Conservation (phyloP, 2,113 vertebrate species). For the Cololabis saira region DNA sequence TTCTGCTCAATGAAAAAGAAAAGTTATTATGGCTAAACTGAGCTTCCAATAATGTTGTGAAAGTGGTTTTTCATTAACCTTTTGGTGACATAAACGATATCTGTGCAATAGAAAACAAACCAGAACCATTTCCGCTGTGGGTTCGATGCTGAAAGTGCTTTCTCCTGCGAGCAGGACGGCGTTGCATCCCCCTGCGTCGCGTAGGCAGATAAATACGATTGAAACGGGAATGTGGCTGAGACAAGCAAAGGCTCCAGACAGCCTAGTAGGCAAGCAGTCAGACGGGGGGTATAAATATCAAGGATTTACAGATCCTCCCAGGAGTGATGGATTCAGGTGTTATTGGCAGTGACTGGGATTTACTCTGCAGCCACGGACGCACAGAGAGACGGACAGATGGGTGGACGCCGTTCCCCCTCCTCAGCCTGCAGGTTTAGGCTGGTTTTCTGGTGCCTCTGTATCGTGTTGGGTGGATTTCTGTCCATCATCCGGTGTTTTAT, state of each 20-base stretch:
- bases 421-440: background rate
- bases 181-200: background rate
- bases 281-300: slow-evolving; percentile 47
- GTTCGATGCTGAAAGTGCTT: background rate
- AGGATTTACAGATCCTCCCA: slow-evolving; percentile 42
- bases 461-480: background rate
- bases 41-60: too few relatives aligned
- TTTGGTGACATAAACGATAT: too few relatives aligned
- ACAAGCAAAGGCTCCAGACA: slow-evolving; percentile 15
- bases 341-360: slow-evolving; percentile 35
- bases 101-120: too few relatives aligned
- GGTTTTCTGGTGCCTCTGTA: background rate
- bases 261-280: slow-evolving; percentile 21
- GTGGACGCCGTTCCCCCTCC: background rate
- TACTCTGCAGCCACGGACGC: slow-evolving; percentile 6
- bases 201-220: slow-evolving; percentile 9
- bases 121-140: background rate
- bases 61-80: too few relatives aligned
- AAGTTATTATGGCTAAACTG: too few relatives aligned
- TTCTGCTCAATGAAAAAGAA: background rate
- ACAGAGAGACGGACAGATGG: slow-evolving; percentile 2
- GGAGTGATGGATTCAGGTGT: slow-evolving; percentile 51
- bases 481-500: background rate
- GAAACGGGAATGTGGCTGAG: slow-evolving; percentile 8
- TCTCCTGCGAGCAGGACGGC: background rate